A percentile compares a stretch with the other conserved stretches of the same genome.
These are phyloP conservation scores for Masticophis lateralis DNA, from an alignment of 2,797 vertebrate genomes.

Conservation along the genomic window DNA sequence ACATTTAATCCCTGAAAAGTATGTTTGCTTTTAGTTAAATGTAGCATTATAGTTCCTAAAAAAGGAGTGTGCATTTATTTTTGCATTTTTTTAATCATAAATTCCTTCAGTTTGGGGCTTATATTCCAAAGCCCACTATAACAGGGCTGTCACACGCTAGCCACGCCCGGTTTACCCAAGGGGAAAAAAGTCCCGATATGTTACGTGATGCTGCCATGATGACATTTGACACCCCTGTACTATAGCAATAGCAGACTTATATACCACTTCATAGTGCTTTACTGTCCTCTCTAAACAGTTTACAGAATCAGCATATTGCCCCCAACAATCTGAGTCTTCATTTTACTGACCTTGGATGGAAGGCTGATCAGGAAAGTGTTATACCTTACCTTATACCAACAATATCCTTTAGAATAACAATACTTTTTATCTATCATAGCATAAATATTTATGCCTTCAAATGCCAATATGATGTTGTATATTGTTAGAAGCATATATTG, in stretches of 20 bases:
- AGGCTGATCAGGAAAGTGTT: slow-evolving; percentile 2
- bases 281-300: background rate
- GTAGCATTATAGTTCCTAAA: slow-evolving; percentile 19
- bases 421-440: slow-evolving; percentile 6
- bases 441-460: background rate
- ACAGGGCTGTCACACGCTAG: no score
- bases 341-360: background rate
- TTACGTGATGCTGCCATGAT: no score
- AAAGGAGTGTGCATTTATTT: background rate
- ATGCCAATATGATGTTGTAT: background rate
- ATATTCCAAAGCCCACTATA: background rate
- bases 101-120: background rate
- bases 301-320: background rate
- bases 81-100: background rate
- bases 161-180: no score
- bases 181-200: no score
- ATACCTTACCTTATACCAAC: background rate
- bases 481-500: background rate
- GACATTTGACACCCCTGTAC: background rate
- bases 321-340: background rate
- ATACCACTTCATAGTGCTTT: background rate
- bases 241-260: background rate
- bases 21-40: slow-evolving; percentile 32
- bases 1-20: slow-evolving; percentile 21
- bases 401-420: background rate